Base-by-base conservation (phyloP, 1,140 invertebrate species). In the Trachelipus rathkii region DNA sequence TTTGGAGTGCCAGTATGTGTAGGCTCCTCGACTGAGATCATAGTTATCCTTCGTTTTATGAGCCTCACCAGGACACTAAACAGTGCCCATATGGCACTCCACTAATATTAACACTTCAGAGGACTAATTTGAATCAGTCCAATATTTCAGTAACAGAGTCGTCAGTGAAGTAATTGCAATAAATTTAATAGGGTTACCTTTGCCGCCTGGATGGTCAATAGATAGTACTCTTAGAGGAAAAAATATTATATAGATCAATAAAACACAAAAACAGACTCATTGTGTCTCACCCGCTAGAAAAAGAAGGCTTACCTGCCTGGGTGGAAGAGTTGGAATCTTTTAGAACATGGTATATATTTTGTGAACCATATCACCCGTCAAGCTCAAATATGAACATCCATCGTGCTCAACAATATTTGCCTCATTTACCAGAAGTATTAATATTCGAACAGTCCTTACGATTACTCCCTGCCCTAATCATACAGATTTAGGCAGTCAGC, bases 171-270 rank as follows among this genome's bases (percentile, higher is more conserved):
- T 75, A 75, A 69, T 73, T 75, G 75, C 68, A 75, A 75, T 46
- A 45, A 78, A 70, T 83, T 84, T 44, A 81, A 82, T 76, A n/a
- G 87, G 88, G 72, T 78, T 96, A 70, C 95, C 95, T 44, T 86
- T 99, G 81, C 97, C 97, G 0, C 93, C 93, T 10, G 96, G 96
- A 5, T 99, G 97, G 97, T 97, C 96, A 15, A 92, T 96, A 0
- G 96, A 97, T 84, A 95, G 93, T 84, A 99, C 97, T 11, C 86
- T 97, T 74, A 88, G 95, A 71, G 96, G 96, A 87, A 95, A 33
- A 95, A 95, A 83, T 99, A 98, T 87, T 99, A 97, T 83, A 96
- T 99, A 83, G 97, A 99, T 87, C 97, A 99, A n/a, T n/a, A n/a
- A 85, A 98, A 98, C 84, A 97, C 95, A 0, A 95, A 97, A 87